Percentiles rank a stretch among this genome's conserved stretches.
Evolutionary conservation across 2,113 vertebrate genomes (phyloP).

Genomic region (Melanocharis versteri): DNA sequence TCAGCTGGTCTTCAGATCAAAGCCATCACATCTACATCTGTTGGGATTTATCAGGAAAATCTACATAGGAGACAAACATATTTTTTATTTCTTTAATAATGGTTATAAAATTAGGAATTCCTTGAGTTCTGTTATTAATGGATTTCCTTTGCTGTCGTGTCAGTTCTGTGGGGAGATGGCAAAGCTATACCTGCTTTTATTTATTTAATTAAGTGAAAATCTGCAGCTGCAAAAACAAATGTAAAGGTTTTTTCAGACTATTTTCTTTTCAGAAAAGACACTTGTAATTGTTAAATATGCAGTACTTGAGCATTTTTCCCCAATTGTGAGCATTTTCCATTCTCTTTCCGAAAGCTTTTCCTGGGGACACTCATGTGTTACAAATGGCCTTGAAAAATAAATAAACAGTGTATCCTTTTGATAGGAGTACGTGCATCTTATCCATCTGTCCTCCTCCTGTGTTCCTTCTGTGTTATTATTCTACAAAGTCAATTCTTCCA

Average conservation of each 20-base stretch:
- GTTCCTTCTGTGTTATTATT: constrained; percentile 36
- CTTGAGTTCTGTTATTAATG: not conserved
- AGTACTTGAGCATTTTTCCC: not conserved
- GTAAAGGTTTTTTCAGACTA: not conserved
- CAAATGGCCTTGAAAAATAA: constrained; percentile 25
- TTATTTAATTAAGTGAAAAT: not conserved
- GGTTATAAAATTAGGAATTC: not conserved
- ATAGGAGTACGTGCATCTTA: not conserved
- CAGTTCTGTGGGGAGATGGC: not conserved
- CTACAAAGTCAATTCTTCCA: constrained; percentile 36
- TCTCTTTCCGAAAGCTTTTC: not conserved
- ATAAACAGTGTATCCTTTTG: not conserved
- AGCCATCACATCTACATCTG: not conserved
- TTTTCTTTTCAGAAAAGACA: not conserved
- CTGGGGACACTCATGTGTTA: not conserved
- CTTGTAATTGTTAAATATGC: not conserved
- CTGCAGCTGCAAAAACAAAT: not conserved
- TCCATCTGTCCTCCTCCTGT: constrained; percentile 22
- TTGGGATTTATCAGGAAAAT: not conserved
- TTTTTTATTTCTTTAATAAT: not conserved
- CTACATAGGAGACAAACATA: not conserved
- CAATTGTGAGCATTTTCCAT: not conserved
- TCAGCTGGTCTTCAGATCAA: not conserved
- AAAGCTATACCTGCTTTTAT: not conserved
- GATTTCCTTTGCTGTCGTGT: not conserved